Conservation (phyloP, 2,888 invertebrate species). For the Standfussiana lucernea region DNA sequence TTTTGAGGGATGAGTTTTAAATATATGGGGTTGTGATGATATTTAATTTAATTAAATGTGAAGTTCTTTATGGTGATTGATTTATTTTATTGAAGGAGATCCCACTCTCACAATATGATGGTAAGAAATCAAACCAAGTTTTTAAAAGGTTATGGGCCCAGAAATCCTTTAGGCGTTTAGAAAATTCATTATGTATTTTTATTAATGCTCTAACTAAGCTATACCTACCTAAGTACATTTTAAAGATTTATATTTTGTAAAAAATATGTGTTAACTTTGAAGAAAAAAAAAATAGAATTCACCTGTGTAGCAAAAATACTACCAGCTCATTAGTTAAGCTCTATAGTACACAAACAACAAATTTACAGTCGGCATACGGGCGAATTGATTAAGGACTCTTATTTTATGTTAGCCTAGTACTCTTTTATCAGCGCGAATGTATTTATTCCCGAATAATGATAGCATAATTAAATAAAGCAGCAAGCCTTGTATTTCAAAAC, state of each 20-base stretch:
- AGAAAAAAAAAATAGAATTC: background rate
- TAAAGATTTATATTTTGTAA: background rate
- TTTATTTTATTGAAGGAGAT: no score
- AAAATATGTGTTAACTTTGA: no score
- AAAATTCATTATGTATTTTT: background rate
- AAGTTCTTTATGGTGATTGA: no score
- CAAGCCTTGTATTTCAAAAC: background rate
- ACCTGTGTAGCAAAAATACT: background rate
- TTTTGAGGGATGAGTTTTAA: no score
- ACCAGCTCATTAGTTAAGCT: constrained; percentile 32
- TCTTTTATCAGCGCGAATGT: constrained; percentile 26
- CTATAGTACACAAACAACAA: constrained; percentile 41
- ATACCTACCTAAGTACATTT: no score
- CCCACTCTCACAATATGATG: no score
- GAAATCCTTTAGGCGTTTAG: accelerated
- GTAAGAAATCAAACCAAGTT: no score
- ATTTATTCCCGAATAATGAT: constrained; percentile 11
- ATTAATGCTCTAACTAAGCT: no score
- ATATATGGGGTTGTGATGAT: no score
- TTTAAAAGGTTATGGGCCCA: no score
- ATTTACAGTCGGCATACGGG: constrained; percentile 10
- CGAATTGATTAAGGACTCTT: background rate
- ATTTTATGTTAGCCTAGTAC: constrained; percentile 46
- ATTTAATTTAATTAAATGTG: no score
- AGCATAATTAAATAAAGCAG: no score